These are phyloP conservation scores for Chrysaora quinquecirrha DNA, from an alignment of 30 jellyfish, hydroid and myxozoan genomes.

Conservation along the genomic window DNA sequence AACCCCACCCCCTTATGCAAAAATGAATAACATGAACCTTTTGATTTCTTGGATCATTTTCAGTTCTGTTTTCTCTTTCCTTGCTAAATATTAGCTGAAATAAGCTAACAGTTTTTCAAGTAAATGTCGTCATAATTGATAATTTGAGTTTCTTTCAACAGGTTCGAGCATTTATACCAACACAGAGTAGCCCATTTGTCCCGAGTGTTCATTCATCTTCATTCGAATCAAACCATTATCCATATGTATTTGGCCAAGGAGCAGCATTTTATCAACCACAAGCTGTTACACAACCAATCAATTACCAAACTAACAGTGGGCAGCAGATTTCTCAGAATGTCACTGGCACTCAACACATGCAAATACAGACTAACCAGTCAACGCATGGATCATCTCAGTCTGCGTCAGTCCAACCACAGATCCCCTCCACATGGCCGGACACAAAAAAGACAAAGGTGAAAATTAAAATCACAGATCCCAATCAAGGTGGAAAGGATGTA, in stretches of 20 bases:
- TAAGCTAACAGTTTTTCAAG: too few species aligned
- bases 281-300: not conserved
- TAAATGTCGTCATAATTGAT: too few species aligned
- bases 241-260: not conserved
- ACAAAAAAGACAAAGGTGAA: not conserved
- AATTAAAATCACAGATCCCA: conserved; percentile 30
- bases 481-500: conserved; percentile 35
- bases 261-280: not conserved
- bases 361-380: not conserved
- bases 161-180: not conserved
- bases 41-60: not conserved
- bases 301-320: not conserved
- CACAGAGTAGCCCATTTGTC: not conserved
- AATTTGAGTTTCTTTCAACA: not conserved
- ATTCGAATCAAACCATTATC: not conserved
- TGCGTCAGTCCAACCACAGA: not conserved
- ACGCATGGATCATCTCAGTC: not conserved
- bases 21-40: too few species aligned
- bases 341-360: not conserved
- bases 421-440: not conserved
- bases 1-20: too few species aligned
- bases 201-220: not conserved
- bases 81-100: too few species aligned
- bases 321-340: not conserved
- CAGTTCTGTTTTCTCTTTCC: too few species aligned